phyloP scores from a whole-genome alignment of 2,888 invertebrate genomes.

The Polydrusus tereticollis region DNA sequence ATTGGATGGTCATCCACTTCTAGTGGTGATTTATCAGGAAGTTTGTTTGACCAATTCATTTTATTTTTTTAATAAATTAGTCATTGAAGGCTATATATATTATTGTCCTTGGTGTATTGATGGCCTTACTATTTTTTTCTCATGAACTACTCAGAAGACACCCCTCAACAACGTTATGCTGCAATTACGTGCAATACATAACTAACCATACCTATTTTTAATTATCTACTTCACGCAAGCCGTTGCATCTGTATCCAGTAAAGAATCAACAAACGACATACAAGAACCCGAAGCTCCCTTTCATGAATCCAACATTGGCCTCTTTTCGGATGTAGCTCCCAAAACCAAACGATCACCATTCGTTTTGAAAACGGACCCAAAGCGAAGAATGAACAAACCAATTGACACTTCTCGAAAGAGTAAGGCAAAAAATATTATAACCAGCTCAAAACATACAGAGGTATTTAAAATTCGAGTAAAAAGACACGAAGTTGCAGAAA shows the following conservation, averaged over 20 bases:
- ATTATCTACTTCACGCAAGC: conserved; percentile 17
- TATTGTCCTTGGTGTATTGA: no score
- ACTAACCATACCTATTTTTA: no score
- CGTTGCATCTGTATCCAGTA: conserved; percentile 39
- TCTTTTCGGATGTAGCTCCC: background rate
- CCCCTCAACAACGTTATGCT: no score
- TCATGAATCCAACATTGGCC: background rate
- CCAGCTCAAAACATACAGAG: conserved; percentile 57
- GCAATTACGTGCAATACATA: no score
- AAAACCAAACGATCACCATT: conserved; percentile 11
- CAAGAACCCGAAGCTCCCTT: conserved; percentile 34
- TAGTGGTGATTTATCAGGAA: no score
- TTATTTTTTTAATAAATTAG: no score
- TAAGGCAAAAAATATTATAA: conserved; percentile 48
- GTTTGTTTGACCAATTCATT: no score
- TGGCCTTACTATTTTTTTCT: no score
- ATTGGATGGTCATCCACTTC: no score
- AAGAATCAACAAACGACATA: conserved; percentile 41
- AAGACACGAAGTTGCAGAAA: conserved; percentile 38
- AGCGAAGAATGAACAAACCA: no score
- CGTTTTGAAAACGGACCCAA: background rate
- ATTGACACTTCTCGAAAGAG: background rate
- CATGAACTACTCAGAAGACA: no score
- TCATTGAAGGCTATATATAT: no score
- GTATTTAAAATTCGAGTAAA: conserved; percentile 58